These are phyloP conservation scores for Frieseomelitta varia DNA, from an alignment of 1,140 invertebrate genomes.

Conservation along the genomic window DNA sequence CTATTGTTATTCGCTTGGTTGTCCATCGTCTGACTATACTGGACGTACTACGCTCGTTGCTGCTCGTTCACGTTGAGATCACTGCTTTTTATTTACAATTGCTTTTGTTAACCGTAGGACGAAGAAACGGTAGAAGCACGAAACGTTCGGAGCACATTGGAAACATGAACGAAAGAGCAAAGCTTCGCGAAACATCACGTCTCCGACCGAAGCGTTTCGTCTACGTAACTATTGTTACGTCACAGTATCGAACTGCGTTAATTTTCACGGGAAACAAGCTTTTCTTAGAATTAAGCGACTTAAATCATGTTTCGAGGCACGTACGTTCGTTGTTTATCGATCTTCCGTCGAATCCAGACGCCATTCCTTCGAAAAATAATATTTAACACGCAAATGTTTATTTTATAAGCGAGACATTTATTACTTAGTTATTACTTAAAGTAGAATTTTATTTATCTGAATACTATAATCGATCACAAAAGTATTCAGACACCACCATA, in stretches of 20 bases:
- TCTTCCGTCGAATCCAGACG: neutral
- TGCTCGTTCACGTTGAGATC: neutral
- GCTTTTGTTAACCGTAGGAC: no score
- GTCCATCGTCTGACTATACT: no score
- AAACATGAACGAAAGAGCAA: neutral
- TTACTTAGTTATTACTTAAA: neutral
- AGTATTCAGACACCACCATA: no score
- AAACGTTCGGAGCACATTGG: neutral
- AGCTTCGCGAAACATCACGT: conserved; percentile 19
- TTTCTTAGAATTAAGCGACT: conserved; percentile 24
- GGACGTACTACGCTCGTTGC: no score
- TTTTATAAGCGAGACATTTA: neutral
- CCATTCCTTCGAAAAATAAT: neutral
- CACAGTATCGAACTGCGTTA: conserved; percentile 29
- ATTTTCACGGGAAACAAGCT: conserved; percentile 44
- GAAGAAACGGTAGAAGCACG: neutral
- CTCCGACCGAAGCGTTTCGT: neutral
- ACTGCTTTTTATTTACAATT: neutral
- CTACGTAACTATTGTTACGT: conserved; percentile 40
- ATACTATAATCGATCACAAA: no score
- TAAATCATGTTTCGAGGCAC: neutral
- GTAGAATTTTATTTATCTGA: no score
- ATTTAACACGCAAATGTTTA: neutral
- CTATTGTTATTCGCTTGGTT: neutral
- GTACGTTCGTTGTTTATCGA: neutral